Base-by-base conservation (phyloP, 2,888 invertebrate genomes). In the Smittia aterrima region DNA sequence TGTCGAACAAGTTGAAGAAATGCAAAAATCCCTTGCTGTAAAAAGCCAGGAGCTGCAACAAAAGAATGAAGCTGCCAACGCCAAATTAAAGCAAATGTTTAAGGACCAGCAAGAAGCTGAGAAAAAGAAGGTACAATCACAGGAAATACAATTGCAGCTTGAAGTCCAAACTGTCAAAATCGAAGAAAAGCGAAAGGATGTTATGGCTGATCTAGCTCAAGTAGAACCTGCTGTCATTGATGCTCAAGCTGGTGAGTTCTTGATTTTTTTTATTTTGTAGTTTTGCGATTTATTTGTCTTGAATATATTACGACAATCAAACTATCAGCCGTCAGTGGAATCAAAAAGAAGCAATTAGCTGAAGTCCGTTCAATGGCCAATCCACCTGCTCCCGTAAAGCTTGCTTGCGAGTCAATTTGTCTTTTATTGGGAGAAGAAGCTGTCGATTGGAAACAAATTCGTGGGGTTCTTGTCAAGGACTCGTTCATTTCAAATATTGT, bases 41-140 rank as follows among this genome's bases (percentile, higher is more conserved):
- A 99, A 99, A 84, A 93, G 96, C 75, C 92, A 92, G 85, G 93
- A 94, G 83, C 83, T 95, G 22, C 96, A 97, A 87, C 94, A 95
- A 54, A 99, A 99, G 85, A 99, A 99, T 81, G 96, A 96, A 81
- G 96, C 98, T 1, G 99, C 99, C 71, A 99, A 99, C 83, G 94
- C 95, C n/a, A 99, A 99, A 84, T 86, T 99, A 68, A 92, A 95
- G 77, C 98, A 99, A 83, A 99, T 99, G 99, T 94, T 98, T 66
- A 96, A 96, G 85, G 96, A 98, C 84, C 98, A 98, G 82, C 98
- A 98, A 80, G 98, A 98, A 83, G 99, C 99, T 1, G 99, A 99
- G 82, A 95, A 97, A 86, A 96, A 98, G 84, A 99, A 99, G 83
- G 94, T 96, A 41, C 95, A 97, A 79, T 96, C 96, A 79, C 97